phyloP scores from a whole-genome alignment of 2,888 invertebrate species.

The Heteromurus nitidus region DNA sequence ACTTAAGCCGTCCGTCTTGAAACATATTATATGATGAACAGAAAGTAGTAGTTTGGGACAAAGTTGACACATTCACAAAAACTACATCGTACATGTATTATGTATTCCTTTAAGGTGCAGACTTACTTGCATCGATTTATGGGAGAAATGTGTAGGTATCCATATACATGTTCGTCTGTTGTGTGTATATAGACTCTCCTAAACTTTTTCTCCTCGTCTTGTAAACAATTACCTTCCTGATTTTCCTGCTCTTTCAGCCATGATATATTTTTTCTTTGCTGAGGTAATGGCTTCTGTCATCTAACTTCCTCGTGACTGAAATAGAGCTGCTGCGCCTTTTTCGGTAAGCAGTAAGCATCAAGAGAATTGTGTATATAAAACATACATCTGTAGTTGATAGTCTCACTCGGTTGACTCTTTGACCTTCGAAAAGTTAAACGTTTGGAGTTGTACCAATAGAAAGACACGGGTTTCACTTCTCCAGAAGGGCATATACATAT shows the following conservation, averaged over 20 bases:
- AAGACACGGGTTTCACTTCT: no score
- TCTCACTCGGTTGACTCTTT: no score
- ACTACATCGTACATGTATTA: not conserved
- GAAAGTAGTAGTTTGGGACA: no score
- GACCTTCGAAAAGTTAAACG: not conserved
- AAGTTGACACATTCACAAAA: not conserved
- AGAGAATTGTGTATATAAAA: no score
- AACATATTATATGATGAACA: no score
- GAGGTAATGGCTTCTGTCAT: not conserved
- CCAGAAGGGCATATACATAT: no score
- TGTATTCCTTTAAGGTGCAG: not conserved
- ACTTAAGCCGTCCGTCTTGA: no score
- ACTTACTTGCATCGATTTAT: not conserved
- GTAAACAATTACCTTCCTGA: not conserved
- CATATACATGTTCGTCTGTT: no score
- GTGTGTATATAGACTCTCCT: not conserved
- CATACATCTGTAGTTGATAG: no score
- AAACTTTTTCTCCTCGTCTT: not conserved
- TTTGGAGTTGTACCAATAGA: no score
- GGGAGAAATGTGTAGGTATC: not conserved
- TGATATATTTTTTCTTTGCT: not conserved
- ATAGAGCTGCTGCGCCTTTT: not conserved
- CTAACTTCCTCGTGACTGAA: not conserved
- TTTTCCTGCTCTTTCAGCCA: no score
- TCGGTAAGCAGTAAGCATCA: not conserved